A percentile compares a stretch with the other conserved stretches of the same genome.
Conservation (phyloP, 2,113 vertebrate genomes). For the Chitala chitala region DNA sequence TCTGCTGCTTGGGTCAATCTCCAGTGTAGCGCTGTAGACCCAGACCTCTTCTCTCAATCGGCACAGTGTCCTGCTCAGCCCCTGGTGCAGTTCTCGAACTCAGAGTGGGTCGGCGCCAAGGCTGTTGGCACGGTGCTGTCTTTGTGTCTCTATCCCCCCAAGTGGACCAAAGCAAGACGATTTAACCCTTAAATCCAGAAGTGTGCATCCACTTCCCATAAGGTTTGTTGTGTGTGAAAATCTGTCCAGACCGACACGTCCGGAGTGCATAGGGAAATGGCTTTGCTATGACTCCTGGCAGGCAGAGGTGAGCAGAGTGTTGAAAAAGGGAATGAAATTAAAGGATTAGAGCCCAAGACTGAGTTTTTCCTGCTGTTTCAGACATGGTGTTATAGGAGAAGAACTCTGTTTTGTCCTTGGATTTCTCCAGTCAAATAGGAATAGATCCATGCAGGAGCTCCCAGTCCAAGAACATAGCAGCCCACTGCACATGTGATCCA, state of each 20-base stretch:
- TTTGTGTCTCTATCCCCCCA: neutral
- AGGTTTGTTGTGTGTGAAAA: too few relatives aligned
- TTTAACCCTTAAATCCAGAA: neutral
- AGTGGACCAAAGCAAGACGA: neutral
- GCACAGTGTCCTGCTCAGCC: neutral
- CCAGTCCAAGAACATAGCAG: constrained; percentile 15
- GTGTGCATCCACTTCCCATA: neutral
- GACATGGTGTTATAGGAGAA: neutral
- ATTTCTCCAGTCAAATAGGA: constrained; percentile 25
- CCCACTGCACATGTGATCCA: constrained; percentile 17
- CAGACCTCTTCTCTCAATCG: neutral
- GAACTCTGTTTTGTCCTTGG: neutral
- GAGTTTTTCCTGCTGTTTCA: neutral
- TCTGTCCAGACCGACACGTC: too few relatives aligned
- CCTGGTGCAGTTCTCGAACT: too few relatives aligned
- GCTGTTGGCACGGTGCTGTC: neutral
- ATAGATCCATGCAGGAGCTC: constrained; percentile 10
- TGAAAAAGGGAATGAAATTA: too few relatives aligned
- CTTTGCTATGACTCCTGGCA: too few relatives aligned
- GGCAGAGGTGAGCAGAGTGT: too few relatives aligned
- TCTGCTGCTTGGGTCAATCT: neutral
- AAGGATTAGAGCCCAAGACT: too few relatives aligned
- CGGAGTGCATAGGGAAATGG: too few relatives aligned
- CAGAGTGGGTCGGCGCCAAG: too few relatives aligned
- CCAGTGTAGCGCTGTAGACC: neutral